A percentile compares a stretch with the other conserved stretches of the same genome.
These are phyloP conservation scores for Gymnothorax reevesii DNA, from an alignment of 2,797 vertebrate species.

Conservation along the genomic window DNA sequence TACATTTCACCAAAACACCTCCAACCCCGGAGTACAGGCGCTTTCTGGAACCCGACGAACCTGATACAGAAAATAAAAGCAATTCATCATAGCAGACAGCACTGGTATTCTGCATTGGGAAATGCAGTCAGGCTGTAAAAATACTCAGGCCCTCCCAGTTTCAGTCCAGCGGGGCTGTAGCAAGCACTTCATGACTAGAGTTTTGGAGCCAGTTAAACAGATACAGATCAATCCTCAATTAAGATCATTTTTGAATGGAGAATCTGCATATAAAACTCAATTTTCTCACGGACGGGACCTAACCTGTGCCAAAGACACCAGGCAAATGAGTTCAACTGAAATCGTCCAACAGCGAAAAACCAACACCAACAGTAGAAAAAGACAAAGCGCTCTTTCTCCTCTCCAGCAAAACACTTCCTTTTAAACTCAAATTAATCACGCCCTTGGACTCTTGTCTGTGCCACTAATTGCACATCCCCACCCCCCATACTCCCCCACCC, in stretches of 20 bases:
- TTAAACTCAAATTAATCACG: slow-evolving; percentile 85
- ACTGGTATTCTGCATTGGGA: slow-evolving; percentile 31
- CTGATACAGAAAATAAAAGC: slow-evolving; percentile 34
- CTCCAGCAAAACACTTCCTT: slow-evolving; percentile 64
- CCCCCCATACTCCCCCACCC: slow-evolving; percentile 53
- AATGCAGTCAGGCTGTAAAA: slow-evolving; percentile 22
- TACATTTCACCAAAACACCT: neutral
- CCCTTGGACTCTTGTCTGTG: slow-evolving; percentile 74
- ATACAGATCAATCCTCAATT: no score
- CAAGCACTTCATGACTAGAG: neutral
- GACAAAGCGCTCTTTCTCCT: neutral
- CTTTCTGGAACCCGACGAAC: slow-evolving; percentile 28
- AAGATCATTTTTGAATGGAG: no score
- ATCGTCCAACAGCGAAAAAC: neutral
- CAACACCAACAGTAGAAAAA: neutral
- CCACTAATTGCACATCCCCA: slow-evolving; percentile 84
- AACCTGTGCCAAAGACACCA: no score
- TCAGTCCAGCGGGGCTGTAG: neutral
- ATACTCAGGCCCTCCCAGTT: neutral
- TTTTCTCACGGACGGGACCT: no score
- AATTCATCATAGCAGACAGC: slow-evolving; percentile 31
- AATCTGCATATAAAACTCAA: no score
- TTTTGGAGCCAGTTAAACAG: neutral
- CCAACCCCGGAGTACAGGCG: neutral
- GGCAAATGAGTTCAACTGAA: neutral